Evolutionary conservation across 2,888 invertebrate species (phyloP), one percentile per base, ranked within the genome.

Genomic region (Watsonalla binaria): DNA sequence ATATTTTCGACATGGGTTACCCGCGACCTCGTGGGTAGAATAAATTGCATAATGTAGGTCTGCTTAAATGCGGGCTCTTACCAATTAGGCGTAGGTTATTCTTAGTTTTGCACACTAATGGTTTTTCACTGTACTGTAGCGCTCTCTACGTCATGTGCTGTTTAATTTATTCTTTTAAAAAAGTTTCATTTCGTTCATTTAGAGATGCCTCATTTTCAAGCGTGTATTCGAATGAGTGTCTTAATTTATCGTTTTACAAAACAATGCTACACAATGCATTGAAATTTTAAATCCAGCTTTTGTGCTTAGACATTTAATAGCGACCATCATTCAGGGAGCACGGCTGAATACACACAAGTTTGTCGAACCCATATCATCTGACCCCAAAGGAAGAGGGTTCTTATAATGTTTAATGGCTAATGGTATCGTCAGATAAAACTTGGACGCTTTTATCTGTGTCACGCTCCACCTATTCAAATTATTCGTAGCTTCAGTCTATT

Each of bases 351-450:
- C 84, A 74, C 81, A 75, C 62, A 74, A 80, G 89, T 81, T 82
- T 78, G 78, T 80, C 73, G 86, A 86, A 85, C 88, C 75, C 73
- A 69, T 72, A 69, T 72, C 72, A 72, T 74, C 73, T 80, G 83
- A 80, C 81, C 84, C 83, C 76, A 75, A 76, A 81, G 80, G 82
- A 84, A 84, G 82, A 82, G 84, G 81, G 81, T 74, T 74, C 83
- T 83, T 84, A 80, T 77, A 77, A 82, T 78, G 77, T 75, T 37
- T 82, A 74, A 81, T 81, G 72, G 73, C 73, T 78, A 78, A 84
- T 80, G 71, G 72, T 78, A 76, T 78, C 72, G 65, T 60, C 72
- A 77, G 68, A 84, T 78, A 78, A 79, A 78, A 74, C 70, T 68
- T 63, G 56, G 55, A 59, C 61, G 68, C 77, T 73, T 81, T 86